Base-by-base conservation (phyloP, 2,113 vertebrate species). In the Struthio camelus region DNA sequence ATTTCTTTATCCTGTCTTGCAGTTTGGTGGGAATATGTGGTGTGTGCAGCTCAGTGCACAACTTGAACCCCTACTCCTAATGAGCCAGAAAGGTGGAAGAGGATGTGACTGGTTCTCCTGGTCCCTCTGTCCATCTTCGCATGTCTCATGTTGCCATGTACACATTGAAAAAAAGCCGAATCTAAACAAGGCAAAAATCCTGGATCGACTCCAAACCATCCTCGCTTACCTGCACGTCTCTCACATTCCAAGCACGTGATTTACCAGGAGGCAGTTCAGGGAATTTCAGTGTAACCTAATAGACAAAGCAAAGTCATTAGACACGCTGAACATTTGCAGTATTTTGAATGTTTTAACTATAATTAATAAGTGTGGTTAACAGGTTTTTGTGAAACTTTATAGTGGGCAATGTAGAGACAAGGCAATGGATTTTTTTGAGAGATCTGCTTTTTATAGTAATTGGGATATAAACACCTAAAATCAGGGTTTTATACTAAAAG, bases 401-500 rank as follows among this genome's bases (percentile, higher is more conserved):
- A 53, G 14, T 71, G n/a, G 67, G 77, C 76, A 96, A 90, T 46
- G 88, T 7, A 76, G 51, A 94, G 65, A 92, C 79, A 92, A 91
- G 22, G 46, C 27, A 56, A 59, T n/a, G 28, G 27, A 42, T n/a
- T 72, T 64, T 56, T 94, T 85, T 93, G 48, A 92, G 83, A 90
- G 76, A 88, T 95, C 34, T 14, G 38, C 84, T 88, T 96, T 96
- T 95, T 97, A 91, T 90, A 97, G 92, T 95, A 95, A 95, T 93
- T 96, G 87, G 88, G 93, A 95, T 97, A 95, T 95, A 97, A 98
- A 97, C 89, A 97, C 83, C 95, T 89, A 92, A 97, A 97, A 96
- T 66, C 94, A 95, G 91, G 80, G 93, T 98, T 98, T 98, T 93
- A 95, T 96, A 96, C 97, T 93, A 92, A 98, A 98, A 98, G 97